Evolutionary conservation across 2,888 invertebrate species (phyloP).

Genomic region (Hermaeophaga mercurialis): DNA sequence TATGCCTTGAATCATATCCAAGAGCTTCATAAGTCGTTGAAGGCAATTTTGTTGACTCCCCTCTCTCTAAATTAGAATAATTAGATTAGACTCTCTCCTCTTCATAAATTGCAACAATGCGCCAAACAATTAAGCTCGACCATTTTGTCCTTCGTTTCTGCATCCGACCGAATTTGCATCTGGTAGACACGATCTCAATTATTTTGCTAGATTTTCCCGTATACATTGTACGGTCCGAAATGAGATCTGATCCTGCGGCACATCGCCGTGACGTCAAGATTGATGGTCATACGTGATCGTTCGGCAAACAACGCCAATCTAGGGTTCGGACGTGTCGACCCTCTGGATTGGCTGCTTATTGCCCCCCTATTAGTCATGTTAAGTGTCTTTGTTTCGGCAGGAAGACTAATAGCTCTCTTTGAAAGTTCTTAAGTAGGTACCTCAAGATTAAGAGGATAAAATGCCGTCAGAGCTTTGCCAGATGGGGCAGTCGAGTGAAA

Average conservation of each 20-base stretch:
- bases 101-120: slow-evolving; percentile 14
- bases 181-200: slow-evolving; percentile 18
- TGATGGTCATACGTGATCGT: slow-evolving; percentile 51
- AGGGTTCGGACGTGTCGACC: slow-evolving; percentile 47
- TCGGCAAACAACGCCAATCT: slow-evolving; percentile 51
- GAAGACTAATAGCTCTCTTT: slow-evolving; percentile 23
- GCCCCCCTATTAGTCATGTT: slow-evolving; percentile 39
- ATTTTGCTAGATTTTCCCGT: slow-evolving; percentile 9
- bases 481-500: no score
- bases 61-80: no score
- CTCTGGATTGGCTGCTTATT: slow-evolving; percentile 45
- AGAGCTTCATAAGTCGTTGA: no score
- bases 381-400: slow-evolving; percentile 31
- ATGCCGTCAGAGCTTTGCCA: not conserved
- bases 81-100: not conserved
- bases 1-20: no score
- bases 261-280: slow-evolving; percentile 42
- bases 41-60: no score
- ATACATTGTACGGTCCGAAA: slow-evolving; percentile 11
- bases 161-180: slow-evolving; percentile 8
- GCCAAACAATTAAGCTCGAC: slow-evolving; percentile 7
- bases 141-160: not conserved
- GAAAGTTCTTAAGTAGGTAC: slow-evolving; percentile 17
- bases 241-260: slow-evolving; percentile 15
- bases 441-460: slow-evolving; percentile 1